Percentiles rank a stretch among this genome's conserved stretches.
Evolutionary conservation across 2,888 invertebrate species (phyloP).

Genomic region (Agrochola circellaris): DNA sequence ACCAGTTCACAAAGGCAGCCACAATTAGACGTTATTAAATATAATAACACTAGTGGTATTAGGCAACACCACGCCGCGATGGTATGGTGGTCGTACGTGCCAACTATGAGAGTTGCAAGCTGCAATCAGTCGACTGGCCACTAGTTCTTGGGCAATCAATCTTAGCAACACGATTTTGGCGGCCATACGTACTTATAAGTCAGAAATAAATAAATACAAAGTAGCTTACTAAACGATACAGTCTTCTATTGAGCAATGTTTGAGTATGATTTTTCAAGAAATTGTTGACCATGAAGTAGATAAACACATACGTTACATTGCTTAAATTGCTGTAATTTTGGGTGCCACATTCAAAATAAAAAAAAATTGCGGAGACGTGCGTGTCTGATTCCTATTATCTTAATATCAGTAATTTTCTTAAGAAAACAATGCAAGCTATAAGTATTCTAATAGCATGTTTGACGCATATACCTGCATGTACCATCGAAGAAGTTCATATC

Average conservation of each 20-base stretch:
- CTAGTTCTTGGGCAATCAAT: constrained; percentile 72
- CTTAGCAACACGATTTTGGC: constrained; percentile 25
- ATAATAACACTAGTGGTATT: constrained; percentile 71
- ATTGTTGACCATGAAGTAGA: constrained; percentile 45
- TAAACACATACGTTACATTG: constrained; percentile 41
- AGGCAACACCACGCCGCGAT: constrained; percentile 62
- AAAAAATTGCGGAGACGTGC: constrained; percentile 29
- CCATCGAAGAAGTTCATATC: no score
- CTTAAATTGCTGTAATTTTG: constrained; percentile 57
- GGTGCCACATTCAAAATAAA: constrained; percentile 12
- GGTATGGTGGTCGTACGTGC: constrained; percentile 70
- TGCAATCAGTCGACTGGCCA: constrained; percentile 79
- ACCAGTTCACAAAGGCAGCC: constrained; percentile 41
- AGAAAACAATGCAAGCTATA: constrained; percentile 13
- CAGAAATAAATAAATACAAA: constrained; percentile 21
- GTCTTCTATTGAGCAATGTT: constrained; percentile 33
- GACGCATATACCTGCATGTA: constrained; percentile 30
- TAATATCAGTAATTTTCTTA: constrained; percentile 53
- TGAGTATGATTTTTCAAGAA: constrained; percentile 14
- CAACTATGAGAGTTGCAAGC: constrained; percentile 76
- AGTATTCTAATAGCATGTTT: constrained; percentile 24
- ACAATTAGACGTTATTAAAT: constrained; percentile 67
- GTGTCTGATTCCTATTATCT: constrained; percentile 55
- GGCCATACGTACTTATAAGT: constrained; percentile 35
- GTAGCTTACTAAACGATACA: constrained; percentile 20